Percentiles rank a stretch among this genome's conserved stretches.
Conservation (phyloP, 2,113 vertebrate genomes). For the Upupa epops region DNA sequence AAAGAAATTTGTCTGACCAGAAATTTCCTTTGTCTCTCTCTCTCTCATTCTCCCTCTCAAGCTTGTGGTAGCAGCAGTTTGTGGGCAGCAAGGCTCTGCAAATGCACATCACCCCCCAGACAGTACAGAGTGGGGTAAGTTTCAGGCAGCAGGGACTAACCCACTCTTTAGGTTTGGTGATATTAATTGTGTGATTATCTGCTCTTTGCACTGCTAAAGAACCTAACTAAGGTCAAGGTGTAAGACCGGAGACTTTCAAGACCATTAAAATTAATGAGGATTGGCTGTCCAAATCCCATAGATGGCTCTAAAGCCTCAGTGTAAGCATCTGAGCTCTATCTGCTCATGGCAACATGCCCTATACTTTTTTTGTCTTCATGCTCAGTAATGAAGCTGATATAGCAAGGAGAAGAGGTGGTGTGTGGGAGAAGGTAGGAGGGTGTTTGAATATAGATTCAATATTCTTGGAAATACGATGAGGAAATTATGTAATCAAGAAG, state of each 20-base stretch:
- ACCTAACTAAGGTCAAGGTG: not conserved
- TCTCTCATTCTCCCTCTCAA: not conserved
- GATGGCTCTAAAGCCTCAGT: conserved; percentile 56
- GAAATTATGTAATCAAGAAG: conserved; percentile 69
- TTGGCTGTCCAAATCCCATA: conserved; percentile 30
- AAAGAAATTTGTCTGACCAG: not conserved
- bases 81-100: not conserved
- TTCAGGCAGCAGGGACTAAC: not conserved
- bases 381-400: conserved; percentile 54
- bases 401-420: conserved; percentile 59
- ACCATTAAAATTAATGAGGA: conserved; percentile 1
- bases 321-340: conserved; percentile 38
- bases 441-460: conserved; percentile 66
- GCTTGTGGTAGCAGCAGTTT: not conserved
- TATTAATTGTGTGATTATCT: not conserved
- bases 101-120: not conserved
- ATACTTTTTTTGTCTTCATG: conserved; percentile 47
- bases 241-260: not conserved
- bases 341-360: conserved; percentile 44
- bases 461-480: conserved; percentile 71
- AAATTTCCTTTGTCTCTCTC: not conserved
- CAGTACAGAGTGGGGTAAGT: not conserved
- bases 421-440: conserved; percentile 60
- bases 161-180: not conserved
- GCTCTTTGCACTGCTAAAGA: not conserved